Evolutionary conservation across 2,797 vertebrate genomes (phyloP), one percentile per base, ranked within the genome.

Genomic region (Leptodactylus fallax): DNA sequence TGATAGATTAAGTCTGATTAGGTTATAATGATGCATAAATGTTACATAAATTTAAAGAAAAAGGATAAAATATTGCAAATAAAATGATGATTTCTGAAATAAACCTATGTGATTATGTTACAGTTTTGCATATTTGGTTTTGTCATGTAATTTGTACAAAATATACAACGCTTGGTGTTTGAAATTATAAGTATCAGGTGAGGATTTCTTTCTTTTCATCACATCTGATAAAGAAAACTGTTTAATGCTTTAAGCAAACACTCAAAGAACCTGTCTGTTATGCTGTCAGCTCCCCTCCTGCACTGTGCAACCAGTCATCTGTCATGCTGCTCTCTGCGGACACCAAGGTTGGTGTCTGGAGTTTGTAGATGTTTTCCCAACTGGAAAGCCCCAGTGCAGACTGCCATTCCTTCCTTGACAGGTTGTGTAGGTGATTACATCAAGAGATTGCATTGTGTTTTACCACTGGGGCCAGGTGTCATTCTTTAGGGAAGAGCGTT

Each of bases 401-500:
- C 81, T 87, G 82, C 87, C 87, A 86, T 86, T 84, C 86, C 87
- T 81, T 69, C 27, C 8, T 6, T 92, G 91, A 91, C 89, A 92
- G 90, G 76, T 88, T 79, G 76, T 79, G 83, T 79, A 85, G 89
- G 90, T 67, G 89, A 90, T 91, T 89, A 87, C 87, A 83, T 91
- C 89, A 83, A 89, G 69, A 51, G 67, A 89, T 86, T 67, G 27
- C 61, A 82, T 80, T 58, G 79, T 81, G 78, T 91, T 86, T 90
- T 74, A 83, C 85, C 87, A 85, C 63, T 90, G 85, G 86, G 87
- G 77, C 80, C 87, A 90, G 79, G 83, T 90, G 90, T 90, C 90
- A 90, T 91, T 91, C 87, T 90, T 85, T 83, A 78, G 88, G 90
- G 91, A 90, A 88, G 85, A 85, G 61, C 45, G 76, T 65, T 85